Evolutionary conservation across 1,140 invertebrate species (phyloP).

Genomic region (Aphelinus atriplicis): DNA sequence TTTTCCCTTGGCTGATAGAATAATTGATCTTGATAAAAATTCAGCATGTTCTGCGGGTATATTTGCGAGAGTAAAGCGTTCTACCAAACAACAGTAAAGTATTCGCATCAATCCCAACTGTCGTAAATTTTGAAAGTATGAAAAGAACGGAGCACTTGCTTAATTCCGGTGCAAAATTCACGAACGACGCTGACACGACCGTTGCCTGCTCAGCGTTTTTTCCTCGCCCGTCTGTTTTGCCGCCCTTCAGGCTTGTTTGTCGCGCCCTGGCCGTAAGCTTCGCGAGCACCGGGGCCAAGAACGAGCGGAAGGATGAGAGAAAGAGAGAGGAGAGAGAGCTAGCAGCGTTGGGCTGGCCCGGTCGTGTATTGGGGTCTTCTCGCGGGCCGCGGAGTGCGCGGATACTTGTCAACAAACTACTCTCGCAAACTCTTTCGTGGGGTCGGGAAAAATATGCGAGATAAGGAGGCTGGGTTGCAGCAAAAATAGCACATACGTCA

Average conservation of each 20-base stretch:
- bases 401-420: constrained; percentile 33
- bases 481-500: constrained; percentile 31
- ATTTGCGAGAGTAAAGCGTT: no score
- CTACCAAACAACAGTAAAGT: no score
- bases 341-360: background rate
- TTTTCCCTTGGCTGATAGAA: no score
- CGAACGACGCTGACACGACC: no score
- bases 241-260: constrained; percentile 11
- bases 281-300: background rate
- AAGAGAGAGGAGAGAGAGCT: background rate
- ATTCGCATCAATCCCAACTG: no score
- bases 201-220: background rate
- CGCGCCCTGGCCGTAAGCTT: background rate
- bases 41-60: no score
- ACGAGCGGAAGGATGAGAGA: constrained; percentile 3
- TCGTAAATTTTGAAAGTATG: no score
- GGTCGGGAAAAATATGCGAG: constrained; percentile 12
- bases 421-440: background rate
- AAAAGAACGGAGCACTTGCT: background rate
- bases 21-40: no score
- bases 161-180: background rate
- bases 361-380: constrained; percentile 9
- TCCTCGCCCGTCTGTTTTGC: constrained; percentile 9
- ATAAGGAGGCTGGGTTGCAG: constrained; percentile 2
- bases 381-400: background rate